Conservation (phyloP, 2,797 vertebrate species). For the Chloroceryle amazona region DNA sequence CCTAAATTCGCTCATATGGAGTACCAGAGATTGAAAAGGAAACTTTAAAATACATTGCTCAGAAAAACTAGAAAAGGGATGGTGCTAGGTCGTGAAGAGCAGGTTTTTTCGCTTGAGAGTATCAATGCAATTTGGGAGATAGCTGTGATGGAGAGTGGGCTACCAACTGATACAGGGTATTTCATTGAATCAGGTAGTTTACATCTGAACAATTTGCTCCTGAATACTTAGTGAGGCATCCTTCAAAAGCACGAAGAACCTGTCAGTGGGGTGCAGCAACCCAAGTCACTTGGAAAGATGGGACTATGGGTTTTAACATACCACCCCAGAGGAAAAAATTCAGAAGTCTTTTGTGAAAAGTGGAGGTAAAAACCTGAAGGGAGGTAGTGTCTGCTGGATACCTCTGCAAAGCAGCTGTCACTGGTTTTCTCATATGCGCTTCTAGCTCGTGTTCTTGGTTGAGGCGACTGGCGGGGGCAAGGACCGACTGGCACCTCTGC, state of each 20-base stretch:
- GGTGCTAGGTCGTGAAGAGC: not conserved
- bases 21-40: conserved; percentile 10
- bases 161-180: not conserved
- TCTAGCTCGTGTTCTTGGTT: not conserved
- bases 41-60: conserved; percentile 21
- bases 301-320: not conserved
- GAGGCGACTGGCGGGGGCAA: not conserved
- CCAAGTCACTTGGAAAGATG: not conserved
- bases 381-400: not conserved
- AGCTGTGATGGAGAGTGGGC: not conserved
- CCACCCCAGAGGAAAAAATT: not conserved
- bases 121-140: not conserved
- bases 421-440: accelerated
- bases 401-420: not conserved
- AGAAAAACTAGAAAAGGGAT: not conserved
- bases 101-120: not conserved
- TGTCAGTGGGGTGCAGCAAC: not conserved
- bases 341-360: not conserved
- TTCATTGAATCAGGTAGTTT: not conserved
- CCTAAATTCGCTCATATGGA: conserved; percentile 27
- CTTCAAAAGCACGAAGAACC: not conserved
- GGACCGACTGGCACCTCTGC: not conserved
- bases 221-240: not conserved
- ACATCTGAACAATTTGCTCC: not conserved
- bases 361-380: not conserved